Conservation (phyloP, 2,888 invertebrate genomes). For the Limnephilus rhombicus region DNA sequence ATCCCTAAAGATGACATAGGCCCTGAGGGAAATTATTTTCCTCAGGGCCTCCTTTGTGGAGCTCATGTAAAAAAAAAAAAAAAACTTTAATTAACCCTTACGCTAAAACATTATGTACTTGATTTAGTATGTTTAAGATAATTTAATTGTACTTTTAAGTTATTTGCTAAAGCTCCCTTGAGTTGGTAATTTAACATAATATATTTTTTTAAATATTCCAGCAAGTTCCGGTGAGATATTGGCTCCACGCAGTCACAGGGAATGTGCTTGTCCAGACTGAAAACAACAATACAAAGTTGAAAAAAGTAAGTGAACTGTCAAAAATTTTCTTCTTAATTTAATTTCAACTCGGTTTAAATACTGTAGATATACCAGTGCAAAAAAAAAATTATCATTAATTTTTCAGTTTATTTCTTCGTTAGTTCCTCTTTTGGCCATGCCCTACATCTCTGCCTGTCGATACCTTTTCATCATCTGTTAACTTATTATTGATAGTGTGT, state of each 20-base stretch:
- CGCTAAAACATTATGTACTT: too few species aligned
- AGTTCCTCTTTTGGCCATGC: not conserved
- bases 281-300: slow-evolving; percentile 63
- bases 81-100: too few species aligned
- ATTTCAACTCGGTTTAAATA: not conserved
- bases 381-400: not conserved
- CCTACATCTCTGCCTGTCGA: not conserved
- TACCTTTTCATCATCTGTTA: too few species aligned
- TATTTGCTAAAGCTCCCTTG: not conserved
- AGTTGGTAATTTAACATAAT: not conserved
- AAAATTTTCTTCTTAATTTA: not conserved
- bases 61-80: too few species aligned
- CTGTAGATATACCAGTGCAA: not conserved
- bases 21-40: too few species aligned
- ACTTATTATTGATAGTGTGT: too few species aligned
- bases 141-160: not conserved
- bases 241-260: slow-evolving; percentile 69
- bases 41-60: too few species aligned
- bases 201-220: slow-evolving; percentile 62
- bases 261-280: slow-evolving; percentile 56
- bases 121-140: not conserved
- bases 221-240: slow-evolving; percentile 69
- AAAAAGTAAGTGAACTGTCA: slow-evolving; percentile 54
- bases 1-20: too few species aligned
- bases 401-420: not conserved